Evolutionary conservation across 2,113 vertebrate species (phyloP).

Genomic region (Daubentonia madagascariensis): DNA sequence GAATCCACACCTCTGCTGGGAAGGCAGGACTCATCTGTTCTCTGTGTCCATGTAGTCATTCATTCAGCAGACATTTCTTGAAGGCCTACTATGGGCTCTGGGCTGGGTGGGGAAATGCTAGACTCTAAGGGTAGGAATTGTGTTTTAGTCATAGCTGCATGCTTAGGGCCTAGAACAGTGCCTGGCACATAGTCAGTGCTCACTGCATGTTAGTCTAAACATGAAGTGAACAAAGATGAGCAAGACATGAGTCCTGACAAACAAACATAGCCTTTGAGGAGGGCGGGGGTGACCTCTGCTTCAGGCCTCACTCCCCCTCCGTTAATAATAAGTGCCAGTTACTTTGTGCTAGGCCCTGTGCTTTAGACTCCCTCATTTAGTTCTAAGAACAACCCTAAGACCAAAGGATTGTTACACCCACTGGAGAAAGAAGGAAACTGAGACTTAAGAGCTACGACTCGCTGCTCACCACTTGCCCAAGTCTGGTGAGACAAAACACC

Average conservation of each 20-base stretch:
- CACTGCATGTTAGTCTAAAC: neutral
- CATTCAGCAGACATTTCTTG: neutral
- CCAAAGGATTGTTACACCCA: neutral
- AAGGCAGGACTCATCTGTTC: neutral
- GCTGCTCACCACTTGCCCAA: neutral
- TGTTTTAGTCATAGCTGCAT: neutral
- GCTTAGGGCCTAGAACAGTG: neutral
- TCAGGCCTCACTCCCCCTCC: neutral
- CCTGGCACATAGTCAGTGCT: neutral
- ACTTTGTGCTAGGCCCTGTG: neutral
- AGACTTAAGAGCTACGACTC: neutral
- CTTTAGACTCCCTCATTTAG: neutral
- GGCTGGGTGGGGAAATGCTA: neutral
- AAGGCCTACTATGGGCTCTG: neutral
- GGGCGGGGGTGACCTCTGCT: accelerated
- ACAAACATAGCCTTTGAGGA: neutral
- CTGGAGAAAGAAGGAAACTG: neutral
- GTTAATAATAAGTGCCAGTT: neutral
- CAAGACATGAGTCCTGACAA: neutral
- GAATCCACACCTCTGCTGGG: neutral
- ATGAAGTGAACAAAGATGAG: neutral
- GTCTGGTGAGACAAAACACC: neutral
- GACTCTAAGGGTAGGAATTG: neutral
- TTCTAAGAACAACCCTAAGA: neutral
- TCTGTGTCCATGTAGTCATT: neutral